Percentiles rank a stretch among this genome's conserved stretches.
These are phyloP conservation scores for Sebastiscus tertius DNA, from an alignment of 2,797 vertebrate genomes.

Conservation along the genomic window DNA sequence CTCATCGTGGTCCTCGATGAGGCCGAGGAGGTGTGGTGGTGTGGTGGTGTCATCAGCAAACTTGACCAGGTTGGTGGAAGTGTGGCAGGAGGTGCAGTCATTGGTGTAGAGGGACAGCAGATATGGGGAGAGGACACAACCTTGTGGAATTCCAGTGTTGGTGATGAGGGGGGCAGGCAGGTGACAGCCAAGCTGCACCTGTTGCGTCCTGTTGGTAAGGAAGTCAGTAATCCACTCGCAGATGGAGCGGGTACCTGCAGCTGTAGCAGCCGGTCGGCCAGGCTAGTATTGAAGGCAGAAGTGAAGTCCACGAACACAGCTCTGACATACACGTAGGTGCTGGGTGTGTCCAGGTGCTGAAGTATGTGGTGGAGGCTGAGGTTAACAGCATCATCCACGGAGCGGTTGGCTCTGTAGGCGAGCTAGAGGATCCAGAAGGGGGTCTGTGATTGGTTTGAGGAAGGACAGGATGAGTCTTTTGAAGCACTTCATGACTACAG, in stretches of 20 bases:
- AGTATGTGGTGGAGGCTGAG: neutral
- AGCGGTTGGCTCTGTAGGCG: neutral
- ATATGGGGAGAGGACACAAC: neutral
- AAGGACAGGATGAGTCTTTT: neutral
- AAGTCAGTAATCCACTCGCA: neutral
- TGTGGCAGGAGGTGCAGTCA: neutral
- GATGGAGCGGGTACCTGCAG: neutral
- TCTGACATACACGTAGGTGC: neutral
- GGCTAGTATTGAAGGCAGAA: neutral
- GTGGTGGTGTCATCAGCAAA: neutral
- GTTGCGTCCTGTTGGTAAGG: neutral
- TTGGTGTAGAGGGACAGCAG: neutral
- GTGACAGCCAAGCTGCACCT: neutral
- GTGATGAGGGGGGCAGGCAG: neutral
- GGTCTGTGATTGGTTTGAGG: neutral
- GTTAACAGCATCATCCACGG: neutral
- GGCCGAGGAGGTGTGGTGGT: neutral
- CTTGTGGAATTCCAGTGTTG: neutral
- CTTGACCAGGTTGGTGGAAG: neutral
- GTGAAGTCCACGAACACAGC: neutral
- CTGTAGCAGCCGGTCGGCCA: neutral
- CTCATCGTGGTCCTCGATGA: neutral
- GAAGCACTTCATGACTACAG: no score
- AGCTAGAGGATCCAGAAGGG: neutral
- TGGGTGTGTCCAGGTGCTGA: neutral